A percentile compares a stretch with the other conserved stretches of the same genome.
These are phyloP conservation scores for Trissolcus japonicus DNA, from an alignment of 2,888 invertebrate species.

Conservation along the genomic window DNA sequence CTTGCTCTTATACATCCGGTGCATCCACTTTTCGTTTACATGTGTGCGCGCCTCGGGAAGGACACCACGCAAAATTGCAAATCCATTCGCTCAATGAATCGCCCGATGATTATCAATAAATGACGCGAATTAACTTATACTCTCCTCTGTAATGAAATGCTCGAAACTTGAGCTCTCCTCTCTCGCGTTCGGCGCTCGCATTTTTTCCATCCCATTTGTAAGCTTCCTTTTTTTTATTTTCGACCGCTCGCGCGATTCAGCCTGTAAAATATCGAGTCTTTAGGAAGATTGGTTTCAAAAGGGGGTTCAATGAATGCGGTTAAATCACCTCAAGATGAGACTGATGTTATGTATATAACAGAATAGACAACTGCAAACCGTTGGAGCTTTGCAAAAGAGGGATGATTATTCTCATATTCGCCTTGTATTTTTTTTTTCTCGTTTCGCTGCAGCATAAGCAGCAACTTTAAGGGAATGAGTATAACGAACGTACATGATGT, in stretches of 20 bases:
- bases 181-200: background rate
- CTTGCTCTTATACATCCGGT: slow-evolving; percentile 51
- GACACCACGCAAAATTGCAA: slow-evolving; percentile 43
- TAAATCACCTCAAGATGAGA: no score
- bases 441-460: no score
- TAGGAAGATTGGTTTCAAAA: slow-evolving; percentile 9
- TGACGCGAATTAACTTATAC: slow-evolving; percentile 48
- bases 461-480: background rate
- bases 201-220: slow-evolving; percentile 2
- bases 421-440: no score
- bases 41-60: slow-evolving; percentile 10
- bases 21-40: slow-evolving; percentile 48
- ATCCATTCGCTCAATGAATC: slow-evolving; percentile 55
- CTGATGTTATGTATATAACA: no score
- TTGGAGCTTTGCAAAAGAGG: no score
- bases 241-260: background rate
- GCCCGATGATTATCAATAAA: slow-evolving; percentile 55
- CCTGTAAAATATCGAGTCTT: slow-evolving; percentile 7
- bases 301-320: slow-evolving; percentile 1
- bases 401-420: no score
- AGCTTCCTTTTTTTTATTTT: background rate
- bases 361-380: no score
- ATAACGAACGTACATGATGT: background rate
- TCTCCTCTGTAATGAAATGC: slow-evolving; percentile 25
- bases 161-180: slow-evolving; percentile 6